Percentiles rank a stretch among this genome's conserved stretches.
Evolutionary conservation across 2,888 invertebrate genomes (phyloP).

Genomic region (Drosophila maculinotata): DNA sequence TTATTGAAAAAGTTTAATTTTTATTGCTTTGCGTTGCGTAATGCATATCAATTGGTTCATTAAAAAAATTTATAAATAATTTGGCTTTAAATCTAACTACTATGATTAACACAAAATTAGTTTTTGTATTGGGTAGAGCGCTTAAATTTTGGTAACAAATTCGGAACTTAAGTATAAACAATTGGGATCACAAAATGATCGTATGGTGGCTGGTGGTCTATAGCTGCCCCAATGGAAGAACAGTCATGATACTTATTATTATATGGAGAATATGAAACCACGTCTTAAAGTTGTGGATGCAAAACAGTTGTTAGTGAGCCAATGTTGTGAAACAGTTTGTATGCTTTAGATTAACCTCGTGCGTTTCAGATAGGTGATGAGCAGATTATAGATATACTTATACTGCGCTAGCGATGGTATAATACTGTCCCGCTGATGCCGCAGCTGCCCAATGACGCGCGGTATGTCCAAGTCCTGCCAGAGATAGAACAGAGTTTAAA

Average conservation of each 20-base stretch:
- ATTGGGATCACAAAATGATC: constrained; percentile 53
- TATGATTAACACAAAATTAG: constrained; percentile 62
- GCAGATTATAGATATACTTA: constrained; percentile 93
- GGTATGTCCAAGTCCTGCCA: constrained; percentile 93
- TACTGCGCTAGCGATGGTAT: constrained; percentile 96
- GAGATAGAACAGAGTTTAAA: constrained; percentile 39
- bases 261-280: constrained; percentile 25
- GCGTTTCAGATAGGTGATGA: constrained; percentile 94
- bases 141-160: constrained; percentile 56
- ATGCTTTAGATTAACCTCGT: constrained; percentile 91
- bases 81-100: constrained; percentile 74
- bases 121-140: constrained; percentile 45
- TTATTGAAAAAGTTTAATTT: constrained; percentile 33
- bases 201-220: constrained; percentile 22
- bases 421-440: constrained; percentile 95
- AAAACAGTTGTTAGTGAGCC: constrained; percentile 44
- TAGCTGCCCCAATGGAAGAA: constrained; percentile 57
- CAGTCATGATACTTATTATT: constrained; percentile 31
- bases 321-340: constrained; percentile 8
- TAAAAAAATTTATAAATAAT: constrained; percentile 67
- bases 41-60: constrained; percentile 64
- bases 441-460: constrained; percentile 91
- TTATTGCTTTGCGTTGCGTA: constrained; percentile 63
- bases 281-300: constrained; percentile 35
- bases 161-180: constrained; percentile 49